phyloP scores from a whole-genome alignment of 2,113 vertebrate species.

The Calonectris borealis region DNA sequence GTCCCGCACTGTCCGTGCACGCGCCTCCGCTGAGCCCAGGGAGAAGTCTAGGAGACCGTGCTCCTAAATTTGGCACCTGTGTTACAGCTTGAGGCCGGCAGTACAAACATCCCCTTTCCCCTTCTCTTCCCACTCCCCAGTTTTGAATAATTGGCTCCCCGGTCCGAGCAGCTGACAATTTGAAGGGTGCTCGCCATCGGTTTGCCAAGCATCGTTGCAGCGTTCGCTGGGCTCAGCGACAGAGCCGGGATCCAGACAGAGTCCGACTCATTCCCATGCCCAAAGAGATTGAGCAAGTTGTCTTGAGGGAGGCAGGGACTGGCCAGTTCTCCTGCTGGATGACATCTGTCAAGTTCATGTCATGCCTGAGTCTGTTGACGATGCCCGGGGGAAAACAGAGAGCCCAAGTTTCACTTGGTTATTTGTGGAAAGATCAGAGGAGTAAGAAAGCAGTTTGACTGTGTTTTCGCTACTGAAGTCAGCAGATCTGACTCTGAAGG shows the following conservation, averaged over 20 bases:
- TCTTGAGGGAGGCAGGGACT: background rate
- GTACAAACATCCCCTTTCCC: background rate
- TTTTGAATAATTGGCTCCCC: background rate
- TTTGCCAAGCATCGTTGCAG: background rate
- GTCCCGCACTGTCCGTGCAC: accelerated
- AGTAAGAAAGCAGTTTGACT: background rate
- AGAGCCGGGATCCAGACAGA: accelerated
- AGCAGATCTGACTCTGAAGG: background rate
- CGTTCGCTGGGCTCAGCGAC: background rate
- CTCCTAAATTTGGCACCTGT: background rate
- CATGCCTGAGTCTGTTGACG: background rate
- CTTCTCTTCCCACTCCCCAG: background rate
- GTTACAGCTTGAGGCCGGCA: background rate
- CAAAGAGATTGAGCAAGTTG: background rate
- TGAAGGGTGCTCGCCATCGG: background rate
- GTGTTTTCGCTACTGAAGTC: background rate
- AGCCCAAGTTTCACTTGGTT: background rate
- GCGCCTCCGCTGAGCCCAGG: background rate
- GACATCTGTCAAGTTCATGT: background rate
- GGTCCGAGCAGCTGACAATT: background rate
- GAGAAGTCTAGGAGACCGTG: background rate
- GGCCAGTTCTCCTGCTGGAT: background rate
- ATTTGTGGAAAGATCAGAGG: background rate
- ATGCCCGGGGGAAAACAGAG: background rate
- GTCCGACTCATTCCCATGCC: background rate